Evolutionary conservation across 53 echinoderm and acorn worm genomes (phyloP), one percentile per base, ranked within the genome.

Genomic region (Hippasteria phrygiana): DNA sequence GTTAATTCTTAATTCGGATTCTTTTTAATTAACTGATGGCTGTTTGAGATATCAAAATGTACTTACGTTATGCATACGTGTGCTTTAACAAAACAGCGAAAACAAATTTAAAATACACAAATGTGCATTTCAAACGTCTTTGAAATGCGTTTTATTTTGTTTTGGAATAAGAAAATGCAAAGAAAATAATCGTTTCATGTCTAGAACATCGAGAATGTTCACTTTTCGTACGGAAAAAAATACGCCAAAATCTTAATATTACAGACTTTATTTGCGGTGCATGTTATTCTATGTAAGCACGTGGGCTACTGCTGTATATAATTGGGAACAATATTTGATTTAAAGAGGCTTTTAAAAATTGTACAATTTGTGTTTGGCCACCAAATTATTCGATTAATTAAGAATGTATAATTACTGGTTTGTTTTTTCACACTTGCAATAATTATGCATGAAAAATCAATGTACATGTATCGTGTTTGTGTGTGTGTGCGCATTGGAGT

Each of bases 391-490:
- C n/a, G n/a, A 79, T 36, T 31, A 62, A 59, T 29, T 81, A 65
- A 64, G 64, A 81, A 81, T 81, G 64, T 2, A 9, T 18, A 5
- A 16, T 47, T 53, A 31, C 17, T 51, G 6, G 24, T 32, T 17
- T 32, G 28, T 51, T 59, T 78, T 78, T 2, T 38, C 27, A 55
- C 81, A 81, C 65, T 81, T 43, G 20, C 81, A 65, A 81, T 18
- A 17, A 24, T 43, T 62, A 59, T 43, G 81, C 65, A 81, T 81
- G 81, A 63, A 81, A 39, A 43, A 43, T 65, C 38, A 17, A 54
- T 16, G 26, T 22, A 59, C n/a, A 59, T 9, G 71, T 26, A 43
- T 32, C 42, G n/a, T 39, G 33, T 17, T 39, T 71, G 37, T 37
- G 26, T 54, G 31, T 66, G 72, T 72, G 42, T 41, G 72, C n/a